Conservation (phyloP, 2,797 vertebrate species). For the Eulemur mongoz region DNA sequence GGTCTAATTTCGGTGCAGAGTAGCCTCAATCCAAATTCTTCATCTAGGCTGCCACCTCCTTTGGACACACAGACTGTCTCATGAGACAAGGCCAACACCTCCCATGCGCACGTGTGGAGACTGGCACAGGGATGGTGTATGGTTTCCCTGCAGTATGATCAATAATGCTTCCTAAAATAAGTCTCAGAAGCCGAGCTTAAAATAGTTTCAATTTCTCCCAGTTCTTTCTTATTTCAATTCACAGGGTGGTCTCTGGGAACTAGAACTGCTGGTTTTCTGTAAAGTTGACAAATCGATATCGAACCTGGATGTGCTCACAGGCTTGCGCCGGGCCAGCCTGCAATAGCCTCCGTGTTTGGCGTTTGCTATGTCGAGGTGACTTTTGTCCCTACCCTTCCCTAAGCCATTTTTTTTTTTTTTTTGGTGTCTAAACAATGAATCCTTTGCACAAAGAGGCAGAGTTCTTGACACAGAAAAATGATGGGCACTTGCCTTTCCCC, state of each 20-base stretch:
- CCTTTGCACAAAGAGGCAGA: slow-evolving; percentile 25
- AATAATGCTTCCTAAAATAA: slow-evolving; percentile 73
- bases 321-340: background rate
- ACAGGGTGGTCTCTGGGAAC: slow-evolving; percentile 64
- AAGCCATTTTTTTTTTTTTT: background rate
- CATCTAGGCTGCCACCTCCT: background rate
- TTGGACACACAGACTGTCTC: background rate
- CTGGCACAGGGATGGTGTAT: background rate
- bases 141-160: slow-evolving; percentile 63
- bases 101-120: background rate
- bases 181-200: slow-evolving; percentile 55
- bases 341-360: background rate
- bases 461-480: background rate
- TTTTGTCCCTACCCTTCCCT: background rate
- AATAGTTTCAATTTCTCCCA: slow-evolving; percentile 60
- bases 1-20: slow-evolving; percentile 42
- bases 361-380: background rate
- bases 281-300: background rate
- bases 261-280: slow-evolving; percentile 54
- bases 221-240: slow-evolving; percentile 58
- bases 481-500: background rate
- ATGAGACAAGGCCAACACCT: background rate
- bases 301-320: background rate
- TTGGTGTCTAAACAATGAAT: background rate
- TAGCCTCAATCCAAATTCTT: background rate